phyloP scores from a whole-genome alignment of 2,113 vertebrate genomes.

The Diphyllodes magnificus region DNA sequence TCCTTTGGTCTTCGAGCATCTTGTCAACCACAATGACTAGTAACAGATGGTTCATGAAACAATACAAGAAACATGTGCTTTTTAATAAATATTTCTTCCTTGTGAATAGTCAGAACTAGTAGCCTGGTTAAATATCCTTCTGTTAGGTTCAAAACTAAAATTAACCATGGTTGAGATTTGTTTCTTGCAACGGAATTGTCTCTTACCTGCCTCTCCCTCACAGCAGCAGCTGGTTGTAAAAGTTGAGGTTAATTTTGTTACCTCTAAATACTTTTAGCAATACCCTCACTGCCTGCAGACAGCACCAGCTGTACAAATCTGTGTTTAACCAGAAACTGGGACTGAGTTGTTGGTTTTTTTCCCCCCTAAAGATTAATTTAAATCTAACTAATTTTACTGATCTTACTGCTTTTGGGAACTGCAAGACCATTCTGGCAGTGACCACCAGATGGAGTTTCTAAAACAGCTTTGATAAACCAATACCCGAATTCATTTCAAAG shows the following conservation, averaged over 20 bases:
- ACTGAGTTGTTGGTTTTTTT: no score
- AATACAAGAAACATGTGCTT: not conserved
- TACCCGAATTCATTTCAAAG: not conserved
- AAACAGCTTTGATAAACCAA: not conserved
- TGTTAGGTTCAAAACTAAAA: not conserved
- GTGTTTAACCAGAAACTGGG: not conserved
- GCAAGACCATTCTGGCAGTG: not conserved
- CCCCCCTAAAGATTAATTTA: not conserved
- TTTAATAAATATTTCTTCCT: not conserved
- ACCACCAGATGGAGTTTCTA: constrained; percentile 56
- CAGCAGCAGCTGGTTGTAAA: not conserved
- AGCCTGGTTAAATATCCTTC: not conserved
- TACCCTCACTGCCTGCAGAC: not conserved
- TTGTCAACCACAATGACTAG: not conserved
- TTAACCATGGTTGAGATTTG: not conserved
- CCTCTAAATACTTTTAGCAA: not conserved
- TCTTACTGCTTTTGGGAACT: not conserved
- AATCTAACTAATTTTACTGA: not conserved
- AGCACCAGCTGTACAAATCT: not conserved
- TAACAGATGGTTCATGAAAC: constrained; percentile 3
- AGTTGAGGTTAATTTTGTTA: not conserved
- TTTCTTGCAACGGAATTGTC: not conserved
- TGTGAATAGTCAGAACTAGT: not conserved
- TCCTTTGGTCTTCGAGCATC: constrained; percentile 6
- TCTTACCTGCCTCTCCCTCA: not conserved